Conservation (phyloP, 2,797 vertebrate species). For the Odontamblyopus lacepedii region DNA sequence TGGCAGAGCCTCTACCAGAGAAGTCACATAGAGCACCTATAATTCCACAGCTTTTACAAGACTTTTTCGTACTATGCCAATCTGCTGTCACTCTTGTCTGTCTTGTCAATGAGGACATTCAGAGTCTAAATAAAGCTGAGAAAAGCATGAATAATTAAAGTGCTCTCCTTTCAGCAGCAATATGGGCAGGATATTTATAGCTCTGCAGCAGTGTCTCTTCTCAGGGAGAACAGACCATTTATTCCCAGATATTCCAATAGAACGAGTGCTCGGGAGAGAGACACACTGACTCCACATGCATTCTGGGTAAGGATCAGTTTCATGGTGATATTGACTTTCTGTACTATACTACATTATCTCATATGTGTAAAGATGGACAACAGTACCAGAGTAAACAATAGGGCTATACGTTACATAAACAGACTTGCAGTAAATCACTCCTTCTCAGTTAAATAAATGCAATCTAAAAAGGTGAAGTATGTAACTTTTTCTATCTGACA, state of each 20-base stretch:
- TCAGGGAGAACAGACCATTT: conserved; percentile 42
- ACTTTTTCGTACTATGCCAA: conserved; percentile 11
- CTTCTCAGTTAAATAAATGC: background rate
- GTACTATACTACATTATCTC: background rate
- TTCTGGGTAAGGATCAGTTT: conserved; percentile 1
- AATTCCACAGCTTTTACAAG: background rate
- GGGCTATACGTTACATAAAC: background rate
- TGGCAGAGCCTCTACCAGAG: background rate
- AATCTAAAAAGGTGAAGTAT: background rate
- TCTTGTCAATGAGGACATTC: conserved; percentile 49
- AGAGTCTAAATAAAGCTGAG: conserved; percentile 54
- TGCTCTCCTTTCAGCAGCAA: conserved; percentile 63
- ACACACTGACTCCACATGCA: conserved; percentile 9
- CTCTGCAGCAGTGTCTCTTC: conserved; percentile 39
- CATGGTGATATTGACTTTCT: conserved; percentile 12
- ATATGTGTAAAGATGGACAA: background rate
- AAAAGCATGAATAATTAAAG: conserved; percentile 76
- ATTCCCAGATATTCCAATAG: conserved; percentile 32
- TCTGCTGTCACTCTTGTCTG: conserved; percentile 49
- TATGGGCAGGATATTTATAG: conserved; percentile 73
- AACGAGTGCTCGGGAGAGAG: conserved; percentile 21
- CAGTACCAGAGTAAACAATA: conserved; percentile 1
- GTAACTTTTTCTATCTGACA: background rate
- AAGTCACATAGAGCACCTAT: background rate
- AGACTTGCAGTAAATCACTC: background rate